A percentile compares a stretch with the other conserved stretches of the same genome.
Conservation (phyloP, 2,888 invertebrate species). For the Stomorhina lunata region DNA sequence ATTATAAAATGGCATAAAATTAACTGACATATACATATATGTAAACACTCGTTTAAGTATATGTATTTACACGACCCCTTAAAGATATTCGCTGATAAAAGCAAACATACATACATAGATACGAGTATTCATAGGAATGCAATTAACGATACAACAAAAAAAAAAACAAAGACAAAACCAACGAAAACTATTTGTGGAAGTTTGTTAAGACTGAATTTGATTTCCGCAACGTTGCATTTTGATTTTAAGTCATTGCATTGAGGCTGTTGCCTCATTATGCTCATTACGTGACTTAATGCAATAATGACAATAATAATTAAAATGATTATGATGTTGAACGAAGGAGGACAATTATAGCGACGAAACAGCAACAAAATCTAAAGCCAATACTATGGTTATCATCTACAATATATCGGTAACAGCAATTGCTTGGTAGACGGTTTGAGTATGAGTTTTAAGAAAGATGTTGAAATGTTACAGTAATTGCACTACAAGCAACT, state of each 20-base stretch:
- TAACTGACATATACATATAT: not conserved
- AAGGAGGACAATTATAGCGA: slow-evolving; percentile 45
- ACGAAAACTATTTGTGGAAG: slow-evolving; percentile 16
- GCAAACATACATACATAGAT: not conserved
- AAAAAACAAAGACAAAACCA: too few species aligned
- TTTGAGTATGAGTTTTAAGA: slow-evolving; percentile 14
- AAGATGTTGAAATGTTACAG: slow-evolving; percentile 2
- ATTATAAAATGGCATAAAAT: too few species aligned
- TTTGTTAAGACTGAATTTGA: slow-evolving; percentile 55
- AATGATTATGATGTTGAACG: slow-evolving; percentile 53
- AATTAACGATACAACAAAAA: too few species aligned
- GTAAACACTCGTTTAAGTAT: not conserved
- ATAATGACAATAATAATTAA: slow-evolving; percentile 61
- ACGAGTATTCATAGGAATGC: not conserved
- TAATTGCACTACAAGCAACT: not conserved
- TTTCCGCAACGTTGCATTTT: slow-evolving; percentile 64
- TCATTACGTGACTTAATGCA: slow-evolving; percentile 64
- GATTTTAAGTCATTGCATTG: slow-evolving; percentile 48
- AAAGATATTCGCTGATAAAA: not conserved
- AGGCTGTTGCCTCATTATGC: slow-evolving; percentile 55
- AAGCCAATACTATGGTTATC: slow-evolving; percentile 12
- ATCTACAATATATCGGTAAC: too few species aligned
- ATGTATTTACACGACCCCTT: not conserved
- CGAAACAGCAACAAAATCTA: slow-evolving; percentile 11
- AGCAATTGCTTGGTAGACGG: too few species aligned